Base-by-base conservation (phyloP, 2,888 invertebrate genomes). In the Pasiphila rectangulata region DNA sequence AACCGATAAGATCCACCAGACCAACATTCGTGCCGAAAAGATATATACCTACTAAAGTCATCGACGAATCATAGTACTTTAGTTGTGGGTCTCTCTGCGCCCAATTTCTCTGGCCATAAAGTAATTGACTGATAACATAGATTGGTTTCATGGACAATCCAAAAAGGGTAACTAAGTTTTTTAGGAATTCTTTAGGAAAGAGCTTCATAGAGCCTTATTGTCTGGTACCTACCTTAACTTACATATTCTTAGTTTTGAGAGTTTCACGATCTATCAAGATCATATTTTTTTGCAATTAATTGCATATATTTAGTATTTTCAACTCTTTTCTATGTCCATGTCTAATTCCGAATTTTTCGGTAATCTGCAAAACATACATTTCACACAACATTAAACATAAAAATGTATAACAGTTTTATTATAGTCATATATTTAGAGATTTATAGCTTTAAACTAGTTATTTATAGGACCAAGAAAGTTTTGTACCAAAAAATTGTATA, bases 401-500 rank as follows among this genome's bases (percentile, higher is more conserved):
- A 61, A 63, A 67, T 58, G 63, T 71, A 62, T 69, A 69, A 63
- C 72, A 78, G 63, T 74, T 78, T 79, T 72, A 72, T 72, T 78
- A 64, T 83, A 87, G 86, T 88, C 85, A 87, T 82, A 80, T 39
- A 68, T 59, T 69, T 59, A 75, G 79, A 81, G 72, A 79, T 74
- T 75, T 63, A 83, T 85, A 88, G 88, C 88, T 88, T 88, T 88
- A 88, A 85, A 63, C 69, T 79, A 84, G 73, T 54, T 73, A 68
- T 66, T 61, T 75, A 67, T 69, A 68, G 68, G 69, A 60, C 57
- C 64, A 66, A 72, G 80, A 75, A 86, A 83, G 83, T 80, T 86
- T 77, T 82, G 72, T 83, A 84, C 86, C 87, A 85, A 88, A 88
- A 81, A 84, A 72, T n/a, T 86, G 79, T 86, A 82, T 83, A 84